Evolutionary conservation across 2,888 invertebrate species (phyloP).

Genomic region (Choristoneura rosaceana): DNA sequence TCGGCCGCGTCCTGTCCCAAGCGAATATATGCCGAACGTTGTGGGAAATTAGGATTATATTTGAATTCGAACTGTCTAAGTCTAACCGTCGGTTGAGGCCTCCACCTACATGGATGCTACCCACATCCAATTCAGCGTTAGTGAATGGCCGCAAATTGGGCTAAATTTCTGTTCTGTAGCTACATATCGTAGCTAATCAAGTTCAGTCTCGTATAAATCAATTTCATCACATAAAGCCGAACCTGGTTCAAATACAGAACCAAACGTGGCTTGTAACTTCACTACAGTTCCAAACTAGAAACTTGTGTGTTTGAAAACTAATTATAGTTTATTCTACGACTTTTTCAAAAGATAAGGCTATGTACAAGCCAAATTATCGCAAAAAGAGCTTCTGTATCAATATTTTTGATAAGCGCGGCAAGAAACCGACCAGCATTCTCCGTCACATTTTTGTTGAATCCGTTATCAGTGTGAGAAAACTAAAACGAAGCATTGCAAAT

Average conservation of each 20-base stretch:
- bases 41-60: slow-evolving; percentile 64
- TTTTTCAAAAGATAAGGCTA: background rate
- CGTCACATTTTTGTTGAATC: background rate
- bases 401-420: background rate
- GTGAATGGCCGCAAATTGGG: slow-evolving; percentile 67
- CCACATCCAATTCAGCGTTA: slow-evolving; percentile 79
- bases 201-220: slow-evolving; percentile 14
- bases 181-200: slow-evolving; percentile 5
- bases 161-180: slow-evolving; percentile 56
- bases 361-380: background rate
- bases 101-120: slow-evolving; percentile 79
- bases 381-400: background rate
- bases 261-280: background rate
- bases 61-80: slow-evolving; percentile 57
- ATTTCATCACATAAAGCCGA: background rate
- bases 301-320: background rate
- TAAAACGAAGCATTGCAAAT: background rate
- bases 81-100: slow-evolving; percentile 77
- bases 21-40: slow-evolving; percentile 66
- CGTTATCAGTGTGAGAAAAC: slow-evolving; percentile 19
- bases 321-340: background rate
- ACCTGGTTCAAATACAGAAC: background rate
- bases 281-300: background rate
- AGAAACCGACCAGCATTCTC: background rate
- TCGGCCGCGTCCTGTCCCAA: slow-evolving; percentile 61